These are phyloP conservation scores for Tapirus indicus DNA, from an alignment of 2,797 vertebrate species.

Conservation along the genomic window DNA sequence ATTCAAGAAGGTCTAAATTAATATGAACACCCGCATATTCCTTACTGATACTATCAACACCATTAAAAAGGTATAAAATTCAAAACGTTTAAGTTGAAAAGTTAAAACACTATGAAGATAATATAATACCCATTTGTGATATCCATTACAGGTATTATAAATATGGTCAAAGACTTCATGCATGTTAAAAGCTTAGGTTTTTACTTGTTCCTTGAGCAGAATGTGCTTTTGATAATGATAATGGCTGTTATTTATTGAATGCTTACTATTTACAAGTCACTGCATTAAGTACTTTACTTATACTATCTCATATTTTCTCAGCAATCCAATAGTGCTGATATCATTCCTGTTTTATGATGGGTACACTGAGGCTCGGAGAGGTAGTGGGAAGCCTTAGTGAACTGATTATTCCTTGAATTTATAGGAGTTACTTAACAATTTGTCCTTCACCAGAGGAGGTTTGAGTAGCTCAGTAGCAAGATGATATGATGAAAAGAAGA, in stretches of 20 bases:
- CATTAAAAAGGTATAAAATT: background rate
- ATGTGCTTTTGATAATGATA: background rate
- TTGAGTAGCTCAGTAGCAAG: constrained; percentile 25
- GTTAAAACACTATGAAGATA: background rate
- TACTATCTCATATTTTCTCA: background rate
- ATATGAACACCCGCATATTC: background rate
- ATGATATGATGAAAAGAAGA: background rate
- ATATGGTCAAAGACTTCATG: background rate
- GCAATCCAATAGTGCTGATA: background rate
- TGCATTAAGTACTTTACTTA: background rate
- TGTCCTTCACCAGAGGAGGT: background rate
- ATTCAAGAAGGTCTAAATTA: background rate
- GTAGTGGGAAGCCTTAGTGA: background rate
- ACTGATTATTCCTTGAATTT: background rate
- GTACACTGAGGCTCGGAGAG: background rate
- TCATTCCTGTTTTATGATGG: background rate
- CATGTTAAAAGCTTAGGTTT: background rate
- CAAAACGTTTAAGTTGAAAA: constrained; percentile 11
- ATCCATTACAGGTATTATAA: background rate
- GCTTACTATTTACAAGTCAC: background rate
- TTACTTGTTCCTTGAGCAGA: constrained; percentile 18
- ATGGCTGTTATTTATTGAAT: background rate
- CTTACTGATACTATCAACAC: background rate
- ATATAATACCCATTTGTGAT: background rate
- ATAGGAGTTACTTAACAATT: background rate